Percentiles rank a stretch among this genome's conserved stretches.
These are phyloP conservation scores for Agrotis clavis DNA, from an alignment of 2,888 invertebrate genomes.

Conservation along the genomic window DNA sequence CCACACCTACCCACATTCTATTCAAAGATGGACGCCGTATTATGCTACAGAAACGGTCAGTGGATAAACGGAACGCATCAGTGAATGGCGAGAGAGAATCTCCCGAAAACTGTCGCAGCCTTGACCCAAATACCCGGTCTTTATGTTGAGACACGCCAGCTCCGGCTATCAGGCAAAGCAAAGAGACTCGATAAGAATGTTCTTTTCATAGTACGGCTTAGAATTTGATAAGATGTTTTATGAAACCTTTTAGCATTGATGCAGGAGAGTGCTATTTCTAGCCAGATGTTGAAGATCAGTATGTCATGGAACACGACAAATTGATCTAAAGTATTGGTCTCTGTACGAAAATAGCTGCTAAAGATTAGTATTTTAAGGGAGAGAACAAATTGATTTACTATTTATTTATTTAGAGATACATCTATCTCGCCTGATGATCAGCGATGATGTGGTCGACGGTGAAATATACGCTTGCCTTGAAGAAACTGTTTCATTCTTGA, in stretches of 20 bases:
- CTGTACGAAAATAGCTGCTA: no score
- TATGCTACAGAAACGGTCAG: slow-evolving; percentile 21
- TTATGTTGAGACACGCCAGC: slow-evolving; percentile 31
- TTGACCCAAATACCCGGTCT: slow-evolving; percentile 44
- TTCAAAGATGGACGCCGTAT: slow-evolving; percentile 8
- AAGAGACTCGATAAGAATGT: slow-evolving; percentile 32
- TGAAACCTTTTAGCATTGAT: not conserved
- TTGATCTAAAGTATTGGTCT: no score
- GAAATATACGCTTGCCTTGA: no score
- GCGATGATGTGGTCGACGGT: no score
- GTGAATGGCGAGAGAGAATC: slow-evolving; percentile 35
- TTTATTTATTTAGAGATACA: no score
- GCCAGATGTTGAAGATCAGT: not conserved
- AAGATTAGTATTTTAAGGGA: no score
- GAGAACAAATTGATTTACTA: no score
- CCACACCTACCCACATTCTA: not conserved
- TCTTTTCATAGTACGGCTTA: slow-evolving; percentile 24
- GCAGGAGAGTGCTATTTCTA: not conserved
- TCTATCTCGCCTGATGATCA: no score
- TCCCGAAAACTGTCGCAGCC: slow-evolving; percentile 43
- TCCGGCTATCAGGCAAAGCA: slow-evolving; percentile 23
- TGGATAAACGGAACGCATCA: slow-evolving; percentile 42
- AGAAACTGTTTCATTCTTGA: no score
- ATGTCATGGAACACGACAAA: not conserved
- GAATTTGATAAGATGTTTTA: slow-evolving; percentile 8